Evolutionary conservation across 2,113 vertebrate species (phyloP).

Genomic region (Jaculus jaculus): DNA sequence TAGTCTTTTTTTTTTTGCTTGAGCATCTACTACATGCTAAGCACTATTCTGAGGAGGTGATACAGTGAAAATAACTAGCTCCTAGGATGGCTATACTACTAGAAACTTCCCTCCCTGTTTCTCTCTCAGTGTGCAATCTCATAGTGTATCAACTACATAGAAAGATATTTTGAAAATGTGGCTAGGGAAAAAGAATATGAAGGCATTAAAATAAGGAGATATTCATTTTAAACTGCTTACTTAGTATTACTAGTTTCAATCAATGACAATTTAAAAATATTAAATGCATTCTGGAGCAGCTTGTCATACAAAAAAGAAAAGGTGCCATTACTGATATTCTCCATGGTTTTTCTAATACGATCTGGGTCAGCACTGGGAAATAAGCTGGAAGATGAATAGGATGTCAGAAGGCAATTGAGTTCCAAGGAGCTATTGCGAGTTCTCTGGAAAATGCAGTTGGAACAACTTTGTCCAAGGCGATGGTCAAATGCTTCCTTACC

Average conservation of each 20-base stretch:
- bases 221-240: constrained; percentile 82
- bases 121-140: constrained; percentile 31
- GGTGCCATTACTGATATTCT: constrained; percentile 79
- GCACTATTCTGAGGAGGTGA: background rate
- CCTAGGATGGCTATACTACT: background rate
- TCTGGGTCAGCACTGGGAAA: constrained; percentile 84
- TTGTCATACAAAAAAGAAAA: constrained; percentile 62
- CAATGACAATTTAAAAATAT: constrained; percentile 86
- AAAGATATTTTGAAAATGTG: constrained; percentile 67
- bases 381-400: constrained; percentile 86
- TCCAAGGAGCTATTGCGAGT: constrained; percentile 82
- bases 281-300: constrained; percentile 82
- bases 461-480: constrained; percentile 74
- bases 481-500: background rate
- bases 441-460: constrained; percentile 71
- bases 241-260: constrained; percentile 85
- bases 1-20: background rate
- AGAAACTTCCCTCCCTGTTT: background rate
- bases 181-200: constrained; percentile 67
- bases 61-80: background rate
- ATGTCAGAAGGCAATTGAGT: constrained; percentile 87
- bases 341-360: constrained; percentile 83
- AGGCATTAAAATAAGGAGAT: constrained; percentile 65
- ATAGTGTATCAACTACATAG: constrained; percentile 24
- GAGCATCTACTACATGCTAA: background rate